phyloP scores from a whole-genome alignment of 2,888 invertebrate species.

The Tetragonula carbonaria region DNA sequence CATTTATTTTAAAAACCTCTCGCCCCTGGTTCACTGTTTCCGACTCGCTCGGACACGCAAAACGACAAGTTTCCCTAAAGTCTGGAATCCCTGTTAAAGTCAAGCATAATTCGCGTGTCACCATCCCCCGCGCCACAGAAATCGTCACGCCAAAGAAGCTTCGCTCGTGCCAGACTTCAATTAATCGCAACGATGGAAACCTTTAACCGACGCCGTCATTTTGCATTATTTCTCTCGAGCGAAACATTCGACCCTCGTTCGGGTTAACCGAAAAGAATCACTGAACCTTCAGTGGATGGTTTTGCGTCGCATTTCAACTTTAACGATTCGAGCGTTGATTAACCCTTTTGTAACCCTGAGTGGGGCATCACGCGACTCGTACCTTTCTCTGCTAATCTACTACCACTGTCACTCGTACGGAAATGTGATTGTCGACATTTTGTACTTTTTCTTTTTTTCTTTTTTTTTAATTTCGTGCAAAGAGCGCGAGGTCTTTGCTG shows the following conservation, averaged over 20 bases:
- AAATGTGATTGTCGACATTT: too few species aligned
- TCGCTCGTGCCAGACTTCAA: constrained; percentile 30
- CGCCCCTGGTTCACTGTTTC: background rate
- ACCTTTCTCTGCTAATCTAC: too few species aligned
- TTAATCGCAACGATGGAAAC: constrained; percentile 24
- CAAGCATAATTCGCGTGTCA: background rate
- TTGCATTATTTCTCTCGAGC: constrained; percentile 18
- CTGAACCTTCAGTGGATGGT: background rate
- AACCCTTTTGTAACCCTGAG: too few species aligned
- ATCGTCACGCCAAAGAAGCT: constrained; percentile 23
- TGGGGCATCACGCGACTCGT: too few species aligned
- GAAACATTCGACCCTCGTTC: constrained; percentile 8
- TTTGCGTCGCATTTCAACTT: too few species aligned
- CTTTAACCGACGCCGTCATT: constrained; percentile 23
- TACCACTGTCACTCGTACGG: too few species aligned
- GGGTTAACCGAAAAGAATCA: background rate
- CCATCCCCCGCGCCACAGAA: background rate
- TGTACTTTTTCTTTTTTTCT: too few species aligned
- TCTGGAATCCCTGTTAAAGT: background rate
- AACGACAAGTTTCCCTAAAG: background rate
- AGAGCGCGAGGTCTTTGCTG: too few species aligned
- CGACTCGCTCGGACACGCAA: background rate
- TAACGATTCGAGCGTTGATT: too few species aligned
- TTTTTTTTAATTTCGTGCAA: too few species aligned
- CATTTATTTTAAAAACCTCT: background rate